Evolutionary conservation across 2,113 vertebrate genomes (phyloP).

Genomic region (Syngnathus scovelli): DNA sequence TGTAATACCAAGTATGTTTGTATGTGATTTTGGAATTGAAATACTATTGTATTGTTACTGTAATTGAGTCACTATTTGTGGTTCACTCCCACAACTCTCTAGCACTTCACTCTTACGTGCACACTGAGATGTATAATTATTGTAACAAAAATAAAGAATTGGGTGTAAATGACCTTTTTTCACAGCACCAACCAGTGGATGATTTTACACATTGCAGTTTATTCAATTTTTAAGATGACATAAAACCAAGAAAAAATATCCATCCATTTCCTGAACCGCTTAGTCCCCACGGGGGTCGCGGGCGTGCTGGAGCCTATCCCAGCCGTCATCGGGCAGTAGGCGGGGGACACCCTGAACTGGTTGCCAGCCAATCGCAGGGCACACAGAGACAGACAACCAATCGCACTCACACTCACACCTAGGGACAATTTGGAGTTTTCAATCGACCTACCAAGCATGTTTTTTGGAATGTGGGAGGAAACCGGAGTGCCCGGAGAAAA

Average conservation of each 20-base stretch:
- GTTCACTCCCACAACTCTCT: constrained; percentile 29
- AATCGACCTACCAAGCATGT: too few relatives aligned
- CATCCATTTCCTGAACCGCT: too few relatives aligned
- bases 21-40: background rate
- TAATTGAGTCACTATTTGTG: constrained; percentile 23
- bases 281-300: too few relatives aligned
- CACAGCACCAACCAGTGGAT: constrained; percentile 23
- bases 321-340: too few relatives aligned
- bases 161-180: background rate
- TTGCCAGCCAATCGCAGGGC: too few relatives aligned
- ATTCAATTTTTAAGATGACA: constrained; percentile 37
- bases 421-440: too few relatives aligned
- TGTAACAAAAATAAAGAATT: background rate
- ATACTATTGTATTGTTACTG: constrained; percentile 23
- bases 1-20: background rate
- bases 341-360: too few relatives aligned
- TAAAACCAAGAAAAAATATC: constrained; percentile 40
- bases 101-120: constrained; percentile 20
- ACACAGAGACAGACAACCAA: too few relatives aligned
- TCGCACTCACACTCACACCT: too few relatives aligned
- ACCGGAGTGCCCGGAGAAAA: too few relatives aligned
- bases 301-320: too few relatives aligned
- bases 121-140: constrained; percentile 20
- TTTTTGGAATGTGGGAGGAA: too few relatives aligned
- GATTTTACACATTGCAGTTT: constrained; percentile 48